Base-by-base conservation (phyloP, 2,888 invertebrate species). In the Allygus modestus region DNA sequence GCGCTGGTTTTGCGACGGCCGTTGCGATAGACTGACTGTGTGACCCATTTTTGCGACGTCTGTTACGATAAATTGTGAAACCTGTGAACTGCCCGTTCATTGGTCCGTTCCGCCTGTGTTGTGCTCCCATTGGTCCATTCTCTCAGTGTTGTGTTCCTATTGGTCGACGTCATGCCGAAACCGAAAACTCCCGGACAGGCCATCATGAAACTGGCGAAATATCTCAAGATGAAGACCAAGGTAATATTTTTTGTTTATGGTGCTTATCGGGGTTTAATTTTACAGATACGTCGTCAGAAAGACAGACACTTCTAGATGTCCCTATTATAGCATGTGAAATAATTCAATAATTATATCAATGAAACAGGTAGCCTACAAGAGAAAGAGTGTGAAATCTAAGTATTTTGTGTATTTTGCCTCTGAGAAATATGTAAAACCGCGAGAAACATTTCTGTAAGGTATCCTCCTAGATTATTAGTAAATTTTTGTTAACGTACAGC, bases 221-320 rank as follows among this genome's bases (percentile, higher is more conserved):
- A 90, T 87, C 89, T 91, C 85, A 91, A 91, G 86, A 90, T 91
- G 87, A 91, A 88, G 87, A 90, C 90, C 37, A 91, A 91, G 91
- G 91, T 91, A 71, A 41, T 82, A 11, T 33, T 82, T 17, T 65
- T 2, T 58, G 4, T 20, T 33, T 75, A 20, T 73, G 17, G 1
- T 73, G 15, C 15, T 37, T 11, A 37, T 37, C n/a, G n/a, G n/a
- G n/a, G n/a, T n/a, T n/a, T n/a, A n/a, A n/a, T n/a, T n/a, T n/a
- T n/a, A n/a, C n/a, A n/a, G n/a, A n/a, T n/a, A n/a, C n/a, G n/a
- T n/a, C n/a, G n/a, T n/a, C n/a, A n/a, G n/a, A n/a, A n/a, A n/a
- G n/a, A n/a, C n/a, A n/a, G n/a, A n/a, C n/a, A n/a, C n/a, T n/a
- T n/a, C n/a, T n/a, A n/a, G n/a, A n/a, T n/a, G n/a, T n/a, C n/a